Base-by-base conservation (phyloP, 2,888 invertebrate species). In the Xestia rhomboidea region DNA sequence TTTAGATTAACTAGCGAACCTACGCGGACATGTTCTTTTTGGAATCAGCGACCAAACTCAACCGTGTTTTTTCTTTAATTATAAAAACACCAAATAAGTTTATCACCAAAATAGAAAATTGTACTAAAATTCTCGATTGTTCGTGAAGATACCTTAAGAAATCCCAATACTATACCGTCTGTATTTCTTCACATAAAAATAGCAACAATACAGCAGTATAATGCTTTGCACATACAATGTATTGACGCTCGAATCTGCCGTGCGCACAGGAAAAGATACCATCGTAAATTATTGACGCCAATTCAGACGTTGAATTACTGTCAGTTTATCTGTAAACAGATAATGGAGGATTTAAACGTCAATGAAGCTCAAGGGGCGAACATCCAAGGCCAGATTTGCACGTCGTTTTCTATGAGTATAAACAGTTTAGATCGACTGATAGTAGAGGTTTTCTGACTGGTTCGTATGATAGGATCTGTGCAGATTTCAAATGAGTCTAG, bases 291-390 rank as follows among this genome's bases (percentile, higher is more conserved):
- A 76, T 76, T 72, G 68, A 70, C 38, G 69, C 62, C 60, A 64
- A 80, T 82, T 75, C 67, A 68, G 85, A 69, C 73, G 51, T 68
- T 82, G 86, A 75, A 78, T 86, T 78, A 78, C 70, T 70, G 71
- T 63, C 77, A 72, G 85, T 57, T 63, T 81, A 60, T 76, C 73
- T 73, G 72, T 78, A 75, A 46, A 62, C 62, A 75, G 64, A 78
- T 86, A 63, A 78, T 70, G 46, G 66, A 38, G 41, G 74, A 82
- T 85, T 82, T 85, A 69, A 74, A 64, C 68, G 64, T 63, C 62
- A 85, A 60, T 75, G 38, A 51, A 69, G 73, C 49, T 85, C 64
- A 64, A 30, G 44, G 62, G 76, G 27, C 60, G 63, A 68, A 38
- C 44, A n/a, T 63, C 24, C 71, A 62, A 69, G 46, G 57, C 70